phyloP scores from a whole-genome alignment of 2,888 invertebrate genomes.

The Orthosia incerta region DNA sequence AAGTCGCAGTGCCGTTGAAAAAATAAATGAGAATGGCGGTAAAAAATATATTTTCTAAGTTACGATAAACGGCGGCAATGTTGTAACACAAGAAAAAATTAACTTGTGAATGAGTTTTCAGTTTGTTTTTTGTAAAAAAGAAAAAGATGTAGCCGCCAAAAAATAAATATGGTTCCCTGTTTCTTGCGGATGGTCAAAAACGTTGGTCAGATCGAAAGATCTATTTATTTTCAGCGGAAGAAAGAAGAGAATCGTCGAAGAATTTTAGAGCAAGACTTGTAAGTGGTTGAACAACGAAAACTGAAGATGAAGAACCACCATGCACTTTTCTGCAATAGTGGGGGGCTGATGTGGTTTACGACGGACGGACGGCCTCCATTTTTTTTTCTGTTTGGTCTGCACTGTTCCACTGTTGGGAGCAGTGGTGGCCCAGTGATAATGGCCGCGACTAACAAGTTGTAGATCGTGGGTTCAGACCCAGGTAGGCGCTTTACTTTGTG shows the following conservation, averaged over 20 bases:
- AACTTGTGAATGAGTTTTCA: conserved; percentile 76
- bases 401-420: no score
- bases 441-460: no score
- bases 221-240: conserved; percentile 40
- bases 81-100: conserved; percentile 88
- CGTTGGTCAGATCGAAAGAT: conserved; percentile 44
- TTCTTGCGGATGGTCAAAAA: conserved; percentile 69
- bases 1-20: conserved; percentile 68
- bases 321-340: no score
- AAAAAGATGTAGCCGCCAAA: conserved; percentile 81
- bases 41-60: conserved; percentile 87
- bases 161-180: conserved; percentile 77
- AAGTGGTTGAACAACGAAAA: neutral
- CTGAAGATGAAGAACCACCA: neutral
- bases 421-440: no score
- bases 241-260: conserved; percentile 1
- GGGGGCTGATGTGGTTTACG: no score
- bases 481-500: no score
- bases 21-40: conserved; percentile 70
- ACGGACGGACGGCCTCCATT: no score
- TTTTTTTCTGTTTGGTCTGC: no score
- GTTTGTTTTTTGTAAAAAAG: conserved; percentile 82
- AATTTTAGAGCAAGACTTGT: neutral
- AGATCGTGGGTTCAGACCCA: no score
- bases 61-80: conserved; percentile 82